Base-by-base conservation (phyloP, 1,140 invertebrate genomes). In the Leptestheria dahalacensis region DNA sequence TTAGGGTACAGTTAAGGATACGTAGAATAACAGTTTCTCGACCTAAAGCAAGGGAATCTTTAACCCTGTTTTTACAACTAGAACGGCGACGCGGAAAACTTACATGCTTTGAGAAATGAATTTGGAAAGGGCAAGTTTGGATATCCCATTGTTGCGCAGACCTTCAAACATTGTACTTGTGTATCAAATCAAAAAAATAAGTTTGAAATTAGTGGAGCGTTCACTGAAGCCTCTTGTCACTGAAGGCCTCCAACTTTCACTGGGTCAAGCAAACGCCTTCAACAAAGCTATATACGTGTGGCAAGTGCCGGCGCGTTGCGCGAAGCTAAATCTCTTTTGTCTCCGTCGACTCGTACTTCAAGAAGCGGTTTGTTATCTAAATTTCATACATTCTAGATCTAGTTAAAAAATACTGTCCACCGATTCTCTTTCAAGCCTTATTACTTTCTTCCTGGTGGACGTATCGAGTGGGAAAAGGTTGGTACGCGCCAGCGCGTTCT, bases 101-200 rank as follows among this genome's bases (percentile, higher is more conserved):
- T 75, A 83, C 82, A 83, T 75, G 72, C 81, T 83, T 68, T 83
- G 81, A 18, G 81, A 83, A 48, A 83, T 75, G 71, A 83, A 83
- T 67, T 79, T 78, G 64, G 81, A 83, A 33, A 83, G 73, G 54
- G 80, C 80, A 65, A 84, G 72, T 70, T 82, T 82, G 61, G 79
- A 77, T 64, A 83, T 82, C 65, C 81, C 79, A 74, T 81, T 81
- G 68, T 82, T 82, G 68, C 82, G 82, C 65, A 84, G 77, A 59
- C 81, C 81, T 68, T 83, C 81, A 67, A 83, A 78, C 75, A 83
- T 81, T 64, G 72, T 79, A 15, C 25, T 26, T 26, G 12, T 21
- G 1, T 11, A 18, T 2, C 11, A 1, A 50, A 20, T 11, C 1
- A 10, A 24, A 50, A 11, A 49, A 6, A 49, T 21, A 49, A 49